Percentiles rank a stretch among this genome's conserved stretches.
Evolutionary conservation across 2,888 invertebrate species (phyloP).

Genomic region (Polydrusus pterygomalis): DNA sequence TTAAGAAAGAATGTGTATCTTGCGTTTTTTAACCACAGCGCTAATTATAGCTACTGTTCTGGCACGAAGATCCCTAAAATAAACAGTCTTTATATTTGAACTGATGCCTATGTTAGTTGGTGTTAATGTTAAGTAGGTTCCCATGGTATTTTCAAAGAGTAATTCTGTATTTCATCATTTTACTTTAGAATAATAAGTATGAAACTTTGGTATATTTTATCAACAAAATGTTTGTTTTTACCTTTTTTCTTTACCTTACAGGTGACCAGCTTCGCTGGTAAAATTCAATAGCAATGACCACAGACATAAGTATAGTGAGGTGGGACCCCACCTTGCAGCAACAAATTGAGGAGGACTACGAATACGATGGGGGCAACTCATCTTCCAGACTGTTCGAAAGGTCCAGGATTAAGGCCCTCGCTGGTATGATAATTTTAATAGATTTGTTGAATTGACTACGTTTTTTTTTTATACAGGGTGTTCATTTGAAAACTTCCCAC

Average conservation of each 20-base stretch:
- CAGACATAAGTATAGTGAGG: conserved; percentile 97
- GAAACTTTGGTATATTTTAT: no score
- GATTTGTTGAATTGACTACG: no score
- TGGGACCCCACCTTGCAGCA: conserved; percentile 97
- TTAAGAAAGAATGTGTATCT: neutral
- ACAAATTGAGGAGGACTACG: conserved; percentile 97
- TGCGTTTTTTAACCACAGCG: neutral
- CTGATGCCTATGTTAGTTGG: neutral
- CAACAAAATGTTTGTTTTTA: no score
- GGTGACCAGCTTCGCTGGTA: conserved; percentile 67
- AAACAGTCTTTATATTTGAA: neutral
- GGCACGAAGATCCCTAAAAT: conserved; percentile 1
- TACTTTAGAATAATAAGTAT: no score
- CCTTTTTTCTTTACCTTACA: conserved; percentile 53
- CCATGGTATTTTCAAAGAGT: no score
- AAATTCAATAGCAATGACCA: conserved; percentile 84
- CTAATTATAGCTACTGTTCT: conserved; percentile 9
- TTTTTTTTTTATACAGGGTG: no score
- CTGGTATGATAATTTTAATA: conserved; percentile 77
- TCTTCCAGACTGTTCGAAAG: conserved; percentile 99
- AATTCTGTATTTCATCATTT: no score
- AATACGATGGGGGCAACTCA: conserved; percentile 99
- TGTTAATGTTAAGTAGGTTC: neutral
- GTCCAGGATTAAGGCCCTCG: conserved; percentile 98
- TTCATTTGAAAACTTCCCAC: no score